These are phyloP conservation scores for Andrena chrysosceles DNA, from an alignment of 2,888 invertebrate genomes.

Conservation along the genomic window DNA sequence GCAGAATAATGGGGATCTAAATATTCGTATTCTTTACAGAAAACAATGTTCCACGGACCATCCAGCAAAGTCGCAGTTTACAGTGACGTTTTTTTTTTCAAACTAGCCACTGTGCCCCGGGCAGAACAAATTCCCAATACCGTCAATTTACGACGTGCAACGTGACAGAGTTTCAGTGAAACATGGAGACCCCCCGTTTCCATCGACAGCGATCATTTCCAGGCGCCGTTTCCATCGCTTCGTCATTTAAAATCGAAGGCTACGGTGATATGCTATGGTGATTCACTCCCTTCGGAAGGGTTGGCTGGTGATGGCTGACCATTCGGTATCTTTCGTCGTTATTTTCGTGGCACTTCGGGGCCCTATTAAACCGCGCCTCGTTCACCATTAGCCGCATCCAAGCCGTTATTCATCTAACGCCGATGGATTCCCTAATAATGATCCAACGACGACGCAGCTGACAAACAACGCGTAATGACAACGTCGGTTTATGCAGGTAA, in stretches of 20 bases:
- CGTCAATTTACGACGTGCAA: not conserved
- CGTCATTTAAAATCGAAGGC: slow-evolving; percentile 57
- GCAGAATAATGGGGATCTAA: too few relatives aligned
- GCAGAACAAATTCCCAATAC: not conserved
- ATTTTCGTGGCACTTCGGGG: slow-evolving; percentile 11
- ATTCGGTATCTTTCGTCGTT: slow-evolving; percentile 25
- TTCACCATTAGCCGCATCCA: slow-evolving; percentile 27
- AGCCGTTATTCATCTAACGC: slow-evolving; percentile 47
- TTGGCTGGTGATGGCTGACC: slow-evolving; percentile 2
- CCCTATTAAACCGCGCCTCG: not conserved
- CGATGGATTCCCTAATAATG: slow-evolving; percentile 36
- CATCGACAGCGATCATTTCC: slow-evolving; percentile 17
- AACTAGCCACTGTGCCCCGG: too few relatives aligned
- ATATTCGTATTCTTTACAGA: too few relatives aligned
- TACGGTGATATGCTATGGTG: slow-evolving; percentile 67
- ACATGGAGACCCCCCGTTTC: slow-evolving; percentile 7
- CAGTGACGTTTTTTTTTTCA: too few relatives aligned
- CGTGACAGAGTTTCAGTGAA: slow-evolving; percentile 1
- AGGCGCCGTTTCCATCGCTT: not conserved
- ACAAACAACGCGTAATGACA: slow-evolving; percentile 68
- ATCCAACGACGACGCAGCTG: slow-evolving; percentile 29
- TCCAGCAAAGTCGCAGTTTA: too few relatives aligned
- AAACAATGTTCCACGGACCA: too few relatives aligned
- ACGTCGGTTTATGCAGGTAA: slow-evolving; percentile 52
- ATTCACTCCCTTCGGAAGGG: slow-evolving; percentile 25